These are phyloP conservation scores for Rhizoglyphus robini DNA, from an alignment of 1,140 invertebrate genomes.

Conservation along the genomic window DNA sequence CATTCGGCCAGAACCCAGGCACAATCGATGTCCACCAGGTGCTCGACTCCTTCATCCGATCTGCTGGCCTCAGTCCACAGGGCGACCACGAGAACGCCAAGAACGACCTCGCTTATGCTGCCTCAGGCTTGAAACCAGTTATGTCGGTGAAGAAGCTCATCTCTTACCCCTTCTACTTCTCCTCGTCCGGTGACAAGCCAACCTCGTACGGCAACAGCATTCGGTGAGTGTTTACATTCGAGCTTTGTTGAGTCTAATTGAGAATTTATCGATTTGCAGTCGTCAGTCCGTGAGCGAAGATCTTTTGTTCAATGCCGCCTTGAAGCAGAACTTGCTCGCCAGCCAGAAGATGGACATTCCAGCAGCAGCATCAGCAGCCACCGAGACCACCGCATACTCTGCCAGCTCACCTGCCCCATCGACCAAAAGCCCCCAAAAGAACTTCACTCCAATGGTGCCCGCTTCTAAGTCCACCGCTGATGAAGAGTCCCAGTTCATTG, in stretches of 20 bases:
- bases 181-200: background rate
- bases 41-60: slow-evolving; percentile 22
- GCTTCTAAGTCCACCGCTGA: no score
- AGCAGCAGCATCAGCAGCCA: background rate
- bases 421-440: background rate
- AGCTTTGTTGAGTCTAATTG: background rate
- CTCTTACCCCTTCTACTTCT: slow-evolving; percentile 18
- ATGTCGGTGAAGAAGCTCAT: slow-evolving; percentile 18
- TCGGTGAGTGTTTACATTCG: background rate
- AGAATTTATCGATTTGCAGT: background rate
- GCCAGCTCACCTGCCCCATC: background rate
- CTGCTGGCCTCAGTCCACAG: slow-evolving; percentile 22
- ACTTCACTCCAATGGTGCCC: no score
- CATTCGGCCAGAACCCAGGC: background rate
- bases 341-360: background rate
- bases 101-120: background rate
- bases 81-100: slow-evolving; percentile 25
- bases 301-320: background rate
- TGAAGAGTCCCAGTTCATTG: background rate
- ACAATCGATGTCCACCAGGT: slow-evolving; percentile 23
- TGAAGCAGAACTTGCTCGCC: background rate
- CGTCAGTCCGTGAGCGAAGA: slow-evolving; percentile 1
- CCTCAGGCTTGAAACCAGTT: slow-evolving; percentile 16
- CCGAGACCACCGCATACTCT: background rate
- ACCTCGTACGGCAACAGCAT: background rate